phyloP scores from a whole-genome alignment of 2,888 invertebrate species.

The Gibbula magus region DNA sequence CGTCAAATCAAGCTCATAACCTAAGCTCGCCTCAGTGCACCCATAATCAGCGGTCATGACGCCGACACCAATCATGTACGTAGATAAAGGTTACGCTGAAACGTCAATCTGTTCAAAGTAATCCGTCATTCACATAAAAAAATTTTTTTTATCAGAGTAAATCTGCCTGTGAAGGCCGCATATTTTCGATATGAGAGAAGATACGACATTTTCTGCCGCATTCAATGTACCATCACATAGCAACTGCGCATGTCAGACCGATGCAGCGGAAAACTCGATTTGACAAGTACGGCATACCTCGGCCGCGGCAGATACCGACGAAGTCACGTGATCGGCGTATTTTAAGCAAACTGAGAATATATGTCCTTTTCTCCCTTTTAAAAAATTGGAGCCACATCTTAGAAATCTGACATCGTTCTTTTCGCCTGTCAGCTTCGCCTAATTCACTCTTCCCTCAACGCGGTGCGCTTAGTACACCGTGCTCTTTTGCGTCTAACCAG shows the following conservation, averaged over 20 bases:
- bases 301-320: not conserved
- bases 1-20: too few species aligned
- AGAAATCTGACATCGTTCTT: not conserved
- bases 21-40: too few species aligned
- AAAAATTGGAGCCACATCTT: not conserved
- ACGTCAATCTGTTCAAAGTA: too few species aligned
- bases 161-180: too few species aligned
- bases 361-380: not conserved
- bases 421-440: conserved; percentile 5
- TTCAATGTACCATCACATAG: not conserved
- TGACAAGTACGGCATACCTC: not conserved
- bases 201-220: not conserved
- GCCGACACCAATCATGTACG: too few species aligned
- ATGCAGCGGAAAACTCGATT: not conserved
- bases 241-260: not conserved
- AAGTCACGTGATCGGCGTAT: conserved; percentile 1
- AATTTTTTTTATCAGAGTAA: too few species aligned
- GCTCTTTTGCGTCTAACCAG: not conserved
- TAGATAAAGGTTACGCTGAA: too few species aligned
- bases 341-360: not conserved
- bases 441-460: not conserved
- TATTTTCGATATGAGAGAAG: not conserved
- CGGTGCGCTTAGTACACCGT: not conserved
- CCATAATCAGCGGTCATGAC: too few species aligned
- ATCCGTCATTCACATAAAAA: too few species aligned